These are phyloP conservation scores for Notodonta dromedarius DNA, from an alignment of 2,888 invertebrate species.

Conservation along the genomic window DNA sequence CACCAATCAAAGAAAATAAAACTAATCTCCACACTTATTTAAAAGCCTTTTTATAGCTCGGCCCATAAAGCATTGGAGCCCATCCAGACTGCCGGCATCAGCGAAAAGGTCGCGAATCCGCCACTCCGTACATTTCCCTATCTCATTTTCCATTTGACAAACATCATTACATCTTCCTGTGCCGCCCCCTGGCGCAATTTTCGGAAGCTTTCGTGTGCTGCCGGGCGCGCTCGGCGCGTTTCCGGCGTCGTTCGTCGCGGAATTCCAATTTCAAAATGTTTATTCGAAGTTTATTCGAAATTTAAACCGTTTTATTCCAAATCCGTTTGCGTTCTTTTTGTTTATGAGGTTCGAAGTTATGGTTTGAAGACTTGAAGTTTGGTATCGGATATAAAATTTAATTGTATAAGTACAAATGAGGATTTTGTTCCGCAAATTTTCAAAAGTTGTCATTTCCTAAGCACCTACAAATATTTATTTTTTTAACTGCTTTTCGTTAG, in stretches of 20 bases:
- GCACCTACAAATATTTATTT: no score
- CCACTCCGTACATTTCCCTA: constrained; percentile 79
- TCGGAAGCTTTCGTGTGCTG: constrained; percentile 64
- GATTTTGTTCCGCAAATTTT: no score
- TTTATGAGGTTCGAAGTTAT: background rate
- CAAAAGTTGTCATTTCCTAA: no score
- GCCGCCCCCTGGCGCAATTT: constrained; percentile 66
- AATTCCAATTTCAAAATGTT: constrained; percentile 48
- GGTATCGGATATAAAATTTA: no score
- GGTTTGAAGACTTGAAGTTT: no score
- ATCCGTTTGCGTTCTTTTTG: constrained; percentile 11
- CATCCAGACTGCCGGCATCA: constrained; percentile 51
- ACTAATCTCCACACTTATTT: constrained; percentile 38
- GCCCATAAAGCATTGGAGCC: constrained; percentile 39
- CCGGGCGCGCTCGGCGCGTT: constrained; percentile 61
- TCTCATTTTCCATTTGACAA: constrained; percentile 85
- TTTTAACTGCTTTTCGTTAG: no score
- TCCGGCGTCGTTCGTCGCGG: constrained; percentile 54
- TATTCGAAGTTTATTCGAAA: constrained; percentile 17
- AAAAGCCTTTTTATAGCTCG: constrained; percentile 35
- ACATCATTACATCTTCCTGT: constrained; percentile 82
- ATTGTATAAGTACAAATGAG: no score
- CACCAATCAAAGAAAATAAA: constrained; percentile 14
- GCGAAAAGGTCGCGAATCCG: constrained; percentile 75
- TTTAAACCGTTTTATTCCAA: constrained; percentile 11